Evolutionary conservation across 2,797 vertebrate genomes (phyloP), one percentile per base, ranked within the genome.

Genomic region (Tangara arthus): DNA sequence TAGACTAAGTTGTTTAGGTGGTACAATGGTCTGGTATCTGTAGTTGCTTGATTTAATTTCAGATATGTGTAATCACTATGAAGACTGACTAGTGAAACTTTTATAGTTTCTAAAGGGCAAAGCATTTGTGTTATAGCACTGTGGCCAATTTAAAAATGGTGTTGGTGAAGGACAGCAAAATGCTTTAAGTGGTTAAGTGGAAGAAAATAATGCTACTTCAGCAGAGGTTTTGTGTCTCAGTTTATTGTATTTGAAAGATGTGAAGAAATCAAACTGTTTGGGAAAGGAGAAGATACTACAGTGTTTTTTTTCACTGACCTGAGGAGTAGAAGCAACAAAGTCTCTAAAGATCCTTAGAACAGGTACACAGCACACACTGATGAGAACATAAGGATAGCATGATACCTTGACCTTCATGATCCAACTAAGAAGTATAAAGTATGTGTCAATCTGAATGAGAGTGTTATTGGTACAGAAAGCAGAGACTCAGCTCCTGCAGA

Each of bases 11-110:
- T 91, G 47, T 89, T 63, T 91, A 63, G 70, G 53, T 95, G 56
- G 53, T 89, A 81, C 39, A 95, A 68, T 73, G n/a, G 42, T 89
- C 81, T 93, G 59, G 39, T 72, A 89, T 59, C 56, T 81, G 28
- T 91, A 86, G 76, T 52, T 87, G 24, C 49, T 60, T 69, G 81
- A 93, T 97, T 96, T 97, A 91, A 87, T 82, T 97, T 95, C 86
- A 95, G 87, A 91, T 96, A 96, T 8, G 10, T 82, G 60, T 84
- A 82, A 93, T 72, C 85, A 63, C 18, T 80, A 35, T 76, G 55
- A 96, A 86, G 81, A 82, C 84, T 39, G 70, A 91, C 61, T 75
- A 88, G 79, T 82, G 49, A 95, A 89, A 89, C 41, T 87, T 90
- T 32, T 39, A 15, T 72, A 61, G 24, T 61, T 91, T 59, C 81